phyloP scores from a whole-genome alignment of 2,113 vertebrate species.

The Neodon shergylaensis region DNA sequence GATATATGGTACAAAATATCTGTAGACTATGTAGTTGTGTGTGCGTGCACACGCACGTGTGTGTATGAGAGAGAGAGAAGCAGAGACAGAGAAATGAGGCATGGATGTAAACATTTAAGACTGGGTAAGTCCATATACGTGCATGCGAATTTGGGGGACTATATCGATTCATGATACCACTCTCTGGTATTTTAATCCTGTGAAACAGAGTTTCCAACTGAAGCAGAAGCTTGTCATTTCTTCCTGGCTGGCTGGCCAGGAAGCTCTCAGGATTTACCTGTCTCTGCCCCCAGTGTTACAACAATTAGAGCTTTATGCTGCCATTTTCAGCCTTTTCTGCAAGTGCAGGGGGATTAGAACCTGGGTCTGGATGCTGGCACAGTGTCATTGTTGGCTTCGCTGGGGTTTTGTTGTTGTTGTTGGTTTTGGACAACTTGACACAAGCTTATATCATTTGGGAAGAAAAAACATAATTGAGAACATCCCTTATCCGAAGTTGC shows the following conservation, averaged over 20 bases:
- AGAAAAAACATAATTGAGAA: neutral
- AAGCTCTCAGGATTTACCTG: neutral
- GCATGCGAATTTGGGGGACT: neutral
- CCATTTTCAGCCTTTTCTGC: too few species aligned
- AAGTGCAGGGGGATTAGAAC: too few species aligned
- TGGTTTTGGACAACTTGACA: neutral
- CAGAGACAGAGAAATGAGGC: neutral
- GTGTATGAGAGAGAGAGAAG: neutral
- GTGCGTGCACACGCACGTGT: neutral
- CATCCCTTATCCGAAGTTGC: too few species aligned
- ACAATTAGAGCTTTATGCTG: neutral
- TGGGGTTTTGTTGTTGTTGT: neutral
- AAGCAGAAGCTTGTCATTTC: neutral
- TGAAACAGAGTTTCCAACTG: neutral
- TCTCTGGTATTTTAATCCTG: neutral
- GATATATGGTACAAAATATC: neutral
- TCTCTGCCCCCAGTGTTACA: neutral
- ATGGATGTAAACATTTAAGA: neutral
- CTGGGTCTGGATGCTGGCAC: neutral
- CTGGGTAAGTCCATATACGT: fast-evolving
- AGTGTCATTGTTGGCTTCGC: neutral
- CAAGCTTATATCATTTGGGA: neutral
- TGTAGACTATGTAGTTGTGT: neutral
- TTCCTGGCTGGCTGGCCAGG: neutral
- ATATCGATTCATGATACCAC: neutral